These are phyloP conservation scores for Propsilocerus akamusi DNA, from an alignment of 1,140 invertebrate genomes.

Conservation along the genomic window DNA sequence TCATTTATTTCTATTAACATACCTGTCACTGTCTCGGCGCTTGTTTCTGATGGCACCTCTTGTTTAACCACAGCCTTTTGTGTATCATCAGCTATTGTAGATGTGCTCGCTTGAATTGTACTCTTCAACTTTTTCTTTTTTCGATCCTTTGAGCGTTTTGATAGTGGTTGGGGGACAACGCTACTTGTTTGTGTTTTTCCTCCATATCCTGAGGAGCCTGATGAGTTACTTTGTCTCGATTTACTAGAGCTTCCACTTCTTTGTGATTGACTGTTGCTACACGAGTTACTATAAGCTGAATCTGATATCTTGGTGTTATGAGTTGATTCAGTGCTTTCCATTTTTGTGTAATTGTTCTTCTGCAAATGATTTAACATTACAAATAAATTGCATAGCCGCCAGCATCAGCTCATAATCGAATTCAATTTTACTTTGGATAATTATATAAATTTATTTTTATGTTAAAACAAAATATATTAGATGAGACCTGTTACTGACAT, in stretches of 20 bases:
- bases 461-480: too few relatives aligned
- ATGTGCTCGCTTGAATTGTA: slow-evolving; percentile 9
- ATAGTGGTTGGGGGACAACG: slow-evolving; percentile 22
- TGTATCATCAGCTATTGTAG: slow-evolving; percentile 9
- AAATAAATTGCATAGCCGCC: too few relatives aligned
- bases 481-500: too few relatives aligned
- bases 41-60: not conserved
- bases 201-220: not conserved
- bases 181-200: slow-evolving; percentile 17
- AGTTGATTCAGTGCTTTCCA: slow-evolving; percentile 22
- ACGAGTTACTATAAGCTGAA: slow-evolving; percentile 57
- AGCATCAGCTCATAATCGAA: too few relatives aligned
- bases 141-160: slow-evolving; percentile 28
- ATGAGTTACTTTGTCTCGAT: not conserved
- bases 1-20: not conserved
- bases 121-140: slow-evolving; percentile 30
- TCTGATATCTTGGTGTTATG: slow-evolving; percentile 45
- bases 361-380: too few relatives aligned
- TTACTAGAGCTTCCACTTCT: slow-evolving; percentile 32
- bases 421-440: too few relatives aligned
- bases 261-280: slow-evolving; percentile 54
- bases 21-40: slow-evolving; percentile 1
- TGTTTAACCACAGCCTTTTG: not conserved
- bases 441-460: too few relatives aligned
- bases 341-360: slow-evolving; percentile 12